These are phyloP conservation scores for Oeneis ivallda DNA, from an alignment of 2,888 invertebrate species.

Conservation along the genomic window DNA sequence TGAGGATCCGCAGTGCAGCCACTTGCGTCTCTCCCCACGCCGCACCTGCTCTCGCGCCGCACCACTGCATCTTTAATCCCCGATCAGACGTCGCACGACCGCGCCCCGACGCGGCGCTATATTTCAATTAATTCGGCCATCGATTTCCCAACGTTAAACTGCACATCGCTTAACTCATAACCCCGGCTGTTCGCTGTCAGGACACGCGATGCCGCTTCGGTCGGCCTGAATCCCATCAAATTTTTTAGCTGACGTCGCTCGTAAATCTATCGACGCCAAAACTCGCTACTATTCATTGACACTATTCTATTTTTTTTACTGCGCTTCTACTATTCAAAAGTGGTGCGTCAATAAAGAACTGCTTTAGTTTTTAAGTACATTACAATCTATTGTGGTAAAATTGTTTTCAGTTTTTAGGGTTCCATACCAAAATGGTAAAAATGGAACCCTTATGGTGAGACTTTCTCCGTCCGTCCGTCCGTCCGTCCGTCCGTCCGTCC, in stretches of 20 bases:
- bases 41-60: conserved; percentile 67
- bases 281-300: conserved; percentile 2
- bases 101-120: conserved; percentile 67
- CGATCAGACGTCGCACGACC: conserved; percentile 58
- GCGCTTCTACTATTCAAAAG: conserved; percentile 2
- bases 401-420: background rate
- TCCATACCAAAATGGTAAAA: too few species aligned
- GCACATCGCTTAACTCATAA: conserved; percentile 65
- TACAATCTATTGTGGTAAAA: background rate
- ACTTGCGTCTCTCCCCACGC: conserved; percentile 47
- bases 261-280: conserved; percentile 35
- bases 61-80: conserved; percentile 77
- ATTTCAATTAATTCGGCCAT: conserved; percentile 79
- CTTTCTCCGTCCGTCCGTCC: too few species aligned
- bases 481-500: too few species aligned
- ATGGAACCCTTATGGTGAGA: too few species aligned
- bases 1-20: conserved; percentile 59
- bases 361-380: background rate
- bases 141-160: conserved; percentile 67
- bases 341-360: background rate
- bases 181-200: conserved; percentile 44
- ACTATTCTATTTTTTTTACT: conserved; percentile 4
- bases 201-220: conserved; percentile 26
- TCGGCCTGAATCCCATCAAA: conserved; percentile 36
- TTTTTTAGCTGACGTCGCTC: conserved; percentile 40